A percentile compares a stretch with the other conserved stretches of the same genome.
phyloP scores from a whole-genome alignment of 2,888 invertebrate genomes.

The Oasisia sp. region DNA sequence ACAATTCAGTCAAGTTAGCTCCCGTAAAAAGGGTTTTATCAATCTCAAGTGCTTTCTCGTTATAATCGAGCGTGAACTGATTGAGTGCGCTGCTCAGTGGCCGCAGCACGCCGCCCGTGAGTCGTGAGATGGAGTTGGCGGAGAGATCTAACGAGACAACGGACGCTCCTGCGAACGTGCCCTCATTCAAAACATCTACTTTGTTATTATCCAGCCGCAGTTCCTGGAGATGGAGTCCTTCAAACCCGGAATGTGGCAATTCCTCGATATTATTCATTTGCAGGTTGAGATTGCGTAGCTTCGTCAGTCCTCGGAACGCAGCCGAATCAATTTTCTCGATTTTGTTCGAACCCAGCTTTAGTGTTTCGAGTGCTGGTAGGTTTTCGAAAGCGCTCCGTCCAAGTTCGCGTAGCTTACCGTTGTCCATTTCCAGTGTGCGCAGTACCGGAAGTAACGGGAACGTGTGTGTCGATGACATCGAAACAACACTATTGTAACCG shows the following conservation, averaged over 20 bases:
- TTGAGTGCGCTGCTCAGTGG: slow-evolving; percentile 28
- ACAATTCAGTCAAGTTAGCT: slow-evolving; percentile 25
- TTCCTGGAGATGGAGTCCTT: slow-evolving; percentile 24
- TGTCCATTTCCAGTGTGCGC: slow-evolving; percentile 30
- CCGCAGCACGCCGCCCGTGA: slow-evolving; percentile 23
- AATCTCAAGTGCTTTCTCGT: slow-evolving; percentile 28
- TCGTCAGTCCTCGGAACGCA: slow-evolving; percentile 28
- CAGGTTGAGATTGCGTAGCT: slow-evolving; percentile 32
- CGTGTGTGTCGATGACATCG: slow-evolving; percentile 8
- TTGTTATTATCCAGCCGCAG: slow-evolving; percentile 27
- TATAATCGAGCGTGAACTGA: slow-evolving; percentile 29
- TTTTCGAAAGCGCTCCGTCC: slow-evolving; percentile 28
- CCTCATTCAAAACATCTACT: slow-evolving; percentile 17
- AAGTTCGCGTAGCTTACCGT: slow-evolving; percentile 28
- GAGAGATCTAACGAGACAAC: slow-evolving; percentile 26
- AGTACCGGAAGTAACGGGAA: slow-evolving; percentile 30
- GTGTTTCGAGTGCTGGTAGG: slow-evolving; percentile 28
- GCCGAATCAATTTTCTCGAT: slow-evolving; percentile 24
- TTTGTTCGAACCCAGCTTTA: slow-evolving; percentile 31
- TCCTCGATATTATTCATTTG: slow-evolving; percentile 29
- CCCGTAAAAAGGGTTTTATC: slow-evolving; percentile 31
- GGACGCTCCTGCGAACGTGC: slow-evolving; percentile 25
- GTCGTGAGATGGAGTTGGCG: slow-evolving; percentile 21
- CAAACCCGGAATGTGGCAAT: slow-evolving; percentile 28
- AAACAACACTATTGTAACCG: slow-evolving; percentile 26